Evolutionary conservation across 2,797 vertebrate genomes (phyloP).

Genomic region (Danio aesculapii): DNA sequence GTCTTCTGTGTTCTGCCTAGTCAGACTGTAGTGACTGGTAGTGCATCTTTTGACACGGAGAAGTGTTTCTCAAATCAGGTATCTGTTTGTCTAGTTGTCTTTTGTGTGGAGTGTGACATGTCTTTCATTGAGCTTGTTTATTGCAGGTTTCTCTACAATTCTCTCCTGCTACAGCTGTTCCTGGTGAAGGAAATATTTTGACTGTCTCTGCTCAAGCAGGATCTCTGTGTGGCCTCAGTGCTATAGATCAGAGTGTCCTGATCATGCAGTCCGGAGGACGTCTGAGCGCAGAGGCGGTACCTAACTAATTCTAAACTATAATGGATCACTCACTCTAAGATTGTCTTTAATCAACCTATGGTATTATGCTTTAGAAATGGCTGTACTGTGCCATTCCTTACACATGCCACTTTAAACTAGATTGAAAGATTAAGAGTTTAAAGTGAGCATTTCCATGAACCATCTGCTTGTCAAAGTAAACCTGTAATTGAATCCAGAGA

Average conservation of each 20-base stretch:
- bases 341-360: too few species aligned
- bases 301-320: too few species aligned
- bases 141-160: conserved; percentile 82
- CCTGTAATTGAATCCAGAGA: too few species aligned
- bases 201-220: conserved; percentile 69
- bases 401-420: too few species aligned
- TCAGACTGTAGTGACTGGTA: conserved; percentile 66
- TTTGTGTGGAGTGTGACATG: too few species aligned
- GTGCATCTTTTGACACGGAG: conserved; percentile 63
- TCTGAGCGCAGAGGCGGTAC: conserved; percentile 74
- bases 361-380: too few species aligned
- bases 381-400: too few species aligned
- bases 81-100: conserved; percentile 12
- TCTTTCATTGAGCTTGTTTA: not conserved
- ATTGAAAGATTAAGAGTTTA: too few species aligned
- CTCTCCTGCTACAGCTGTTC: conserved; percentile 70
- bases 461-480: too few species aligned
- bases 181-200: conserved; percentile 74
- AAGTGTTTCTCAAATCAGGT: conserved; percentile 75
- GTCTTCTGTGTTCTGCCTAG: conserved; percentile 70
- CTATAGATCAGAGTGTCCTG: conserved; percentile 85
- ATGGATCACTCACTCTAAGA: too few species aligned
- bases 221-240: conserved; percentile 85
- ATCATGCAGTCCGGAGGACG: conserved; percentile 76
- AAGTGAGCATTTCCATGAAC: too few species aligned